Base-by-base conservation (phyloP, 2,113 vertebrate genomes). In the Thunnus maccoyii region DNA sequence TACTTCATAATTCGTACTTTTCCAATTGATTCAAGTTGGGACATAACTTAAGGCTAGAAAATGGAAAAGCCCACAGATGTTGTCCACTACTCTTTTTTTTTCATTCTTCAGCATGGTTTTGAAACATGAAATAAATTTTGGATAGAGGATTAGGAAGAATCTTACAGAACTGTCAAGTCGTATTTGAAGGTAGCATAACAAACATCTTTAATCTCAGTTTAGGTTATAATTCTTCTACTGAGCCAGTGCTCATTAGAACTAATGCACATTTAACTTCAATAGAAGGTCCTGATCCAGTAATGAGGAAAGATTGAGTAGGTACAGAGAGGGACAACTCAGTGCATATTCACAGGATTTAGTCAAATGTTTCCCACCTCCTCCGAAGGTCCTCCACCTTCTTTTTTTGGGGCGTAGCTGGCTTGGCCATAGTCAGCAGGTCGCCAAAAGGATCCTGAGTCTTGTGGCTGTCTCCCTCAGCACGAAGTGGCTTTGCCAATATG, bases 311-410 rank as follows among this genome's bases (percentile, higher is more conserved):
- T 71, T 47, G 65, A 27, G 36, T 73, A 50, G 64, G 74, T 41
- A 72, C 41, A 61, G 54, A 65, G 16, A 70, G 60, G 44, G 10
- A 18, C 41, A 44, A 3, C 32, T 46, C 25, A 48, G 57, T 48
- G 67, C 55, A 46, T 17, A 54, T 46, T 68, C 44, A 76, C 52
- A 83, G 61, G 15, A 32, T 65, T 92, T 76, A 96, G 91, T 99
- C 98, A 75, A 99, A 99, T 9, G 97, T 99, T 89, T 99, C 98
- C 98, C 98, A 99, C 66, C 91, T 96, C 85, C 94, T 96, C 67
- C 97, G 93, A 68, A 98, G 95, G 86, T 97, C 96, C 54, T 98
- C 98, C 17, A 96, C 96, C 22, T 96, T 97, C 89, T 95, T 94
- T 9, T 96, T 94, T 0, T 89, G 88, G 11, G 95, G 93, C 0